Percentiles rank a stretch among this genome's conserved stretches.
Conservation (phyloP, 2,797 vertebrate genomes). For the Serranus cabrilla region DNA sequence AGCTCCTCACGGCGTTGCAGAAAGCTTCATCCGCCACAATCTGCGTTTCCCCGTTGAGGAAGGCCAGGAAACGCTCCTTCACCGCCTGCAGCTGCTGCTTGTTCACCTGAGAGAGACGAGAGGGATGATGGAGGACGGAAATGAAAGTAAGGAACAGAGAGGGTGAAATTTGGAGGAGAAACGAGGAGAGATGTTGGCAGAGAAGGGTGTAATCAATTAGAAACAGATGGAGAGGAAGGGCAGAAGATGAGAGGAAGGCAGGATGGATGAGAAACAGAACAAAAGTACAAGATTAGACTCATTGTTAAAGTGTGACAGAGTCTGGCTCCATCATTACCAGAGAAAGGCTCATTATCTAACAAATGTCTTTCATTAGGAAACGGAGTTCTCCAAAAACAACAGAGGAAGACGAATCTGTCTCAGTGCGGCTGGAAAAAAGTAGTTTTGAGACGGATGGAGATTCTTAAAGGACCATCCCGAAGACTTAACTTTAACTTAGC, state of each 20-base stretch:
- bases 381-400: neutral
- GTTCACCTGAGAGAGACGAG: constrained; percentile 87
- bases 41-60: constrained; percentile 94
- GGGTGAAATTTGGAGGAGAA: neutral
- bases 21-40: constrained; percentile 97
- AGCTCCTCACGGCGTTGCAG: constrained; percentile 96
- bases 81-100: constrained; percentile 94
- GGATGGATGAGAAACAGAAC: constrained; percentile 30
- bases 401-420: neutral
- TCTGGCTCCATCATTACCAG: constrained; percentile 8
- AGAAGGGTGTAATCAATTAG: constrained; percentile 18
- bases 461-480: neutral
- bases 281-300: constrained; percentile 46
- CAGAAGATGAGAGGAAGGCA: constrained; percentile 21
- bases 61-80: constrained; percentile 94
- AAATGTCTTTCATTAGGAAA: constrained; percentile 39
- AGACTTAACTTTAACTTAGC: constrained; percentile 4
- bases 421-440: neutral
- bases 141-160: neutral
- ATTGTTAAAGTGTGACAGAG: constrained; percentile 35
- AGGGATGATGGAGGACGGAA: neutral
- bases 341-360: constrained; percentile 28
- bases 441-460: neutral
- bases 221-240: constrained; percentile 41
- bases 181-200: neutral